phyloP scores from a whole-genome alignment of 2,113 vertebrate genomes.

The Myotis yumanensis region DNA sequence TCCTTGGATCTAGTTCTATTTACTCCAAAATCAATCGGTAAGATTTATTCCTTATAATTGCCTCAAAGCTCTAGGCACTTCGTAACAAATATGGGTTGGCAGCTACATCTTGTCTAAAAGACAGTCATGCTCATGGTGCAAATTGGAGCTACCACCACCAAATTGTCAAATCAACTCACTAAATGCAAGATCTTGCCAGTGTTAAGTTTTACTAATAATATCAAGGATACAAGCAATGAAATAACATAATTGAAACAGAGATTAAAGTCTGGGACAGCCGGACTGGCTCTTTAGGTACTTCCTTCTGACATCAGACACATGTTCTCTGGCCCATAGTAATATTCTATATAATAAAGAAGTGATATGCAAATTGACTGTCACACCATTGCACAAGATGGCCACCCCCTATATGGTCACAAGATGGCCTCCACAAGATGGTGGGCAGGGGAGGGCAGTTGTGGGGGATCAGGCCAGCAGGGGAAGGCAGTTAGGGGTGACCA shows the following conservation, averaged over 20 bases:
- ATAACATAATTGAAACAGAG: background rate
- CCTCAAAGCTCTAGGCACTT: background rate
- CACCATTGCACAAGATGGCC: too few relatives aligned
- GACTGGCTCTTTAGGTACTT: background rate
- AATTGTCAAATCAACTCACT: background rate
- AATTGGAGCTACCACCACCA: background rate
- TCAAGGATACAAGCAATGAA: background rate
- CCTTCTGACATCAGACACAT: background rate
- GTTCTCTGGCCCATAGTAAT: background rate
- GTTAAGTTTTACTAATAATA: background rate
- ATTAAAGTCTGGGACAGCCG: accelerated
- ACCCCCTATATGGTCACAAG: too few relatives aligned
- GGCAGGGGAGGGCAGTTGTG: too few relatives aligned
- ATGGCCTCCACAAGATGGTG: too few relatives aligned
- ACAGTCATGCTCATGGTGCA: background rate
- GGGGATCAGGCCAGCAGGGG: too few relatives aligned
- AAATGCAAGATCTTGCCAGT: background rate
- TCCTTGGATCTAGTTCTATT: background rate
- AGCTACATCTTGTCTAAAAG: background rate
- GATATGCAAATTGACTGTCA: too few relatives aligned
- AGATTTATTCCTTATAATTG: background rate
- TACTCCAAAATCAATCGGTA: background rate
- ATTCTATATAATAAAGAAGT: too few relatives aligned
- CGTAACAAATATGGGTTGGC: background rate
- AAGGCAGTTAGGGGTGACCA: too few relatives aligned